Evolutionary conservation across 1,140 invertebrate genomes (phyloP).

Genomic region (Pantala flavescens): DNA sequence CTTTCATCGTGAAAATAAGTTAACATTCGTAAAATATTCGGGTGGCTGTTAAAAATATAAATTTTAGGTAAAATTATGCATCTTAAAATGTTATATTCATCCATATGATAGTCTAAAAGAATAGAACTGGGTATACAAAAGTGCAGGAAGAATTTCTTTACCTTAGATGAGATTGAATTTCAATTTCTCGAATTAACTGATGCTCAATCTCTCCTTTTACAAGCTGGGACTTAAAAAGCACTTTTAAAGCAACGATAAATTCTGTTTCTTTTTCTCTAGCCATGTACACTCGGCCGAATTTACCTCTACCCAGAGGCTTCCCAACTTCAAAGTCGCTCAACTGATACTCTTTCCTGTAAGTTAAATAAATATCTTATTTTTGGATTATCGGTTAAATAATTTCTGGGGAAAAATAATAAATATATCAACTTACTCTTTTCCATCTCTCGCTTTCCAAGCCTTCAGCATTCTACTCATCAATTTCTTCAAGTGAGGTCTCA

Average conservation of each 20-base stretch:
- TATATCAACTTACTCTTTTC: no score
- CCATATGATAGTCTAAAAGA: no score
- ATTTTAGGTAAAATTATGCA: background rate
- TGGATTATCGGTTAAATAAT: no score
- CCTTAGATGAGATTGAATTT: constrained; percentile 87
- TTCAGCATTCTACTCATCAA: no score
- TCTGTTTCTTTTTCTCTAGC: constrained; percentile 76
- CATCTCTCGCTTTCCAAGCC: no score
- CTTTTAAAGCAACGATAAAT: constrained; percentile 85
- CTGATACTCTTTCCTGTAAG: constrained; percentile 56
- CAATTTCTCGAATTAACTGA: constrained; percentile 84
- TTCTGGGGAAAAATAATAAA: no score
- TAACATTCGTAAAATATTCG: constrained; percentile 77
- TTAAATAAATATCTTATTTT: no score
- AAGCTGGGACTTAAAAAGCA: constrained; percentile 76
- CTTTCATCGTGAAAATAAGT: constrained; percentile 88
- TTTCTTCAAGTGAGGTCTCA: no score
- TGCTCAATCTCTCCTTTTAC: constrained; percentile 62
- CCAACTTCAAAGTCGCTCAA: constrained; percentile 79
- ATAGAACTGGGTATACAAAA: no score
- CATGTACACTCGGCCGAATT: constrained; percentile 87
- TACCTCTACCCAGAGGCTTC: constrained; percentile 70
- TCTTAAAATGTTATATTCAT: no score
- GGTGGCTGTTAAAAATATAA: constrained; percentile 54
- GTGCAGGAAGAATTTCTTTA: constrained; percentile 26